Evolutionary conservation across 2,888 invertebrate genomes (phyloP), one percentile per base, ranked within the genome.

Genomic region (Eudemis profundana): DNA sequence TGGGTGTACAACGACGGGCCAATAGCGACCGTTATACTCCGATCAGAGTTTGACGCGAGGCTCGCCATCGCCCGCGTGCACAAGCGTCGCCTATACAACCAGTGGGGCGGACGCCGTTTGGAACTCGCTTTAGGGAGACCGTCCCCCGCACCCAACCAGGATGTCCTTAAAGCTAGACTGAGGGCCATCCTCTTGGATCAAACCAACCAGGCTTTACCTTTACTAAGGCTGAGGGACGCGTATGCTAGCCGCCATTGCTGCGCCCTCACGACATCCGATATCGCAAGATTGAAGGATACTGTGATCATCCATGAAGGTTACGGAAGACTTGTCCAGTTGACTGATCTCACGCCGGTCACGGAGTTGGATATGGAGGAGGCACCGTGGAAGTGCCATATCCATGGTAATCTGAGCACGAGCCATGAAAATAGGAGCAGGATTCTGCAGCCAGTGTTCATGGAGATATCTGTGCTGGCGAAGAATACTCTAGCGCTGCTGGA

Each of bases 61-160:
- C 92, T 94, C 19, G 95, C 96, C 33, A 97, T 98, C 70, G 96
- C 97, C 0, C 95, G 96, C 77, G 92, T 97, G 51, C 97, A 98
- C 84, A 94, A 97, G 63, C 95, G 95, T 65, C 96, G 96, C 78
- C 93, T 98, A 64, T 97, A 90, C 70, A 81, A 82, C 78, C 83
- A 84, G 46, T 91, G 91, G 91, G 80, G 96, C 5, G 95, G 95
- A 71, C 96, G 96, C 76, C 91, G 97, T 54, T 96, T 98, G 65
- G 93, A 96, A 70, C 96, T 98, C 72, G 94, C 96, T 0, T 93
- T 96, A 67, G 94, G 91, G 0, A 83, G 85, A 50, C 94, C 93
- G 4, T 93, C 93, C 5, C 93, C 94, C 0, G 93, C 95, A 0
- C 94, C 95, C 74, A 94, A 94, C 1, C 93, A 89, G 80, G 91